Evolutionary conservation across 2,888 invertebrate genomes (phyloP).

Genomic region (Magallana nippona): DNA sequence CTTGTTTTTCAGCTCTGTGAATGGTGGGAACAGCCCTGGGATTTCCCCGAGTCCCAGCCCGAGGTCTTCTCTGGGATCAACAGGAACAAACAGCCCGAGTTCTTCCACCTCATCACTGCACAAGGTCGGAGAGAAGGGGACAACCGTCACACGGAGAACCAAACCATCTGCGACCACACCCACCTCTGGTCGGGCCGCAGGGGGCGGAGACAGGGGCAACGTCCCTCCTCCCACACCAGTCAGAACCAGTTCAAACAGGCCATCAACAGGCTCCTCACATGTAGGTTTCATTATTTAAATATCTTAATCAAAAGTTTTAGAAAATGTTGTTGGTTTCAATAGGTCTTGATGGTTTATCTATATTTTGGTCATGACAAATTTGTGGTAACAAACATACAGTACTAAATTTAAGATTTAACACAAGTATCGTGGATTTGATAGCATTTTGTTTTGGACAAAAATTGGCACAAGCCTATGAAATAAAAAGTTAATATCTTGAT

Average conservation of each 20-base stretch:
- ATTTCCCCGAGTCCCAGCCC: conserved; percentile 54
- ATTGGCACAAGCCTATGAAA: too few relatives aligned
- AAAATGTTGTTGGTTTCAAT: too few relatives aligned
- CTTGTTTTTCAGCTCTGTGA: conserved; percentile 39
- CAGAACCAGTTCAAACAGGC: not conserved
- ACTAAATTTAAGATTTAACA: too few relatives aligned
- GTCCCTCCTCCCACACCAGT: conserved; percentile 9
- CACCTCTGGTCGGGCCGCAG: conserved; percentile 39
- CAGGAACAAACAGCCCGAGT: conserved; percentile 46
- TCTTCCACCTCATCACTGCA: conserved; percentile 49
- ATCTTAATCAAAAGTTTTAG: too few relatives aligned
- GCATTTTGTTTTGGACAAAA: too few relatives aligned
- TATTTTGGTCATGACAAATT: too few relatives aligned
- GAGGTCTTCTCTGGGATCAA: conserved; percentile 51
- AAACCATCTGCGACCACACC: conserved; percentile 54
- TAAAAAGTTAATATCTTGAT: too few relatives aligned
- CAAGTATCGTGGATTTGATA: too few relatives aligned
- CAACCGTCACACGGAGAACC: conserved; percentile 48
- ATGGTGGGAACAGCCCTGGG: conserved; percentile 43
- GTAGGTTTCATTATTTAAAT: not conserved
- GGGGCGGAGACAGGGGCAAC: conserved; percentile 8
- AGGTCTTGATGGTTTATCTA: too few relatives aligned
- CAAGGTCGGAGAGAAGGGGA: conserved; percentile 42
- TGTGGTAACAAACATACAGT: too few relatives aligned
- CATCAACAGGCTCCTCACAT: conserved; percentile 5